Base-by-base conservation (phyloP, 92 coral and sea anemone genomes). In the Pocillopora grandis region DNA sequence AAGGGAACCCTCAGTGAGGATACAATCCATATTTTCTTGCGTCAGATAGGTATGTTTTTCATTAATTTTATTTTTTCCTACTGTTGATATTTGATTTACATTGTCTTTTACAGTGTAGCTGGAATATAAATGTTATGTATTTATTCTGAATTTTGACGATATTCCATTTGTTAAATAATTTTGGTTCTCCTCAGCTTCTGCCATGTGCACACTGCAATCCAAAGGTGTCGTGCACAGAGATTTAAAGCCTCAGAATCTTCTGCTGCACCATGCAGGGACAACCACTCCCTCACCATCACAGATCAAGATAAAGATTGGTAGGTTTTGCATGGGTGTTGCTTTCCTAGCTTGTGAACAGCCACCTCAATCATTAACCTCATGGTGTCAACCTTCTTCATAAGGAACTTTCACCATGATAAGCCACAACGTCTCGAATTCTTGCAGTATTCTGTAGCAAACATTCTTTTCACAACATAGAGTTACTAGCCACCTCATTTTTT, bases 1-100 rank as follows among this genome's bases (percentile, higher is more conserved):
- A 96, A 96, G 79, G 98, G 98, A 57, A 92, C 95, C 10, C 90
- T 96, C 13, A 96, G 98, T 87, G 98, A 96, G 86, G 98, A 96
- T 74, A 96, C 98, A 64, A 96, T 96, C 77, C 90, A 93, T 61
- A 60, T 94, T 37, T 96, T 96, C 72, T 91, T 96, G 23, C 89
- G 89, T 37, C 98, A 96, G 86, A 91, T 96, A 72, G 98, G 98
- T 96, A 62, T 16, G 56, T 72, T 68, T 57, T 16, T 81, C 33
- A 36, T 65, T 21, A 3, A 58, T 64, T 3, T 62, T 11, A 0
- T 64, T 3, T 62, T 2, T 2, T 36, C 76, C 58, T 12, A 14
- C 14, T 12, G 35, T 5, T 42, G 5, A 42, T 42, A 3, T 42
- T 42, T 42, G 4, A 42, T 42, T 42, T 42, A 42, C 52, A 42